A percentile compares a stretch with the other conserved stretches of the same genome.
phyloP scores from a whole-genome alignment of 2,797 vertebrate genomes.

The Neostethus bicornis region DNA sequence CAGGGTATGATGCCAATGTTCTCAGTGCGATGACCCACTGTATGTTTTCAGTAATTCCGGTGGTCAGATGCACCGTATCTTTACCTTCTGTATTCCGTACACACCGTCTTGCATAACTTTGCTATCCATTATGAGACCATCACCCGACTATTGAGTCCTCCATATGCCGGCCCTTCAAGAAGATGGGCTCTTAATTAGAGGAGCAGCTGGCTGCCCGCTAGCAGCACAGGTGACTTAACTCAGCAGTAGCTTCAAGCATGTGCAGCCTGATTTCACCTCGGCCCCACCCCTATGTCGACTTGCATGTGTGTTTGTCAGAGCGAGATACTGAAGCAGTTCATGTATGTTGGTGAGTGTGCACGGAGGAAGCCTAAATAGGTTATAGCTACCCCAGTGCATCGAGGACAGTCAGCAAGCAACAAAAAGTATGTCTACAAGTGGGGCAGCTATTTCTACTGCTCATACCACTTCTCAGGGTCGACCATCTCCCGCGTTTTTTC shows the following conservation, averaged over 20 bases:
- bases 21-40: conserved; percentile 6
- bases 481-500: conserved; percentile 59
- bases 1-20: too few relatives aligned
- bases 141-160: conserved; percentile 56
- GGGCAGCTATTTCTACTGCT: conserved; percentile 85
- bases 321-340: conserved; percentile 1
- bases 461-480: conserved; percentile 76
- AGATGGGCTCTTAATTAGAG: conserved; percentile 74
- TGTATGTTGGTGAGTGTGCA: conserved; percentile 35
- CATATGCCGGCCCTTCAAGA: conserved; percentile 71
- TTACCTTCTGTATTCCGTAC: conserved; percentile 18
- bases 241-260: conserved; percentile 75
- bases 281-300: conserved; percentile 22
- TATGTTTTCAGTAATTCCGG: neutral
- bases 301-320: conserved; percentile 26
- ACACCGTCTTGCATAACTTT: conserved; percentile 41
- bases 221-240: conserved; percentile 76
- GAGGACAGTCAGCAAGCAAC: conserved; percentile 75
- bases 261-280: conserved; percentile 67
- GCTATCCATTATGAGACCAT: conserved; percentile 61
- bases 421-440: conserved; percentile 83
- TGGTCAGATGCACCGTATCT: conserved; percentile 12
- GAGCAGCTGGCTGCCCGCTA: conserved; percentile 80
- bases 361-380: conserved; percentile 79
- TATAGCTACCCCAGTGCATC: conserved; percentile 77